Evolutionary conservation across 2,797 vertebrate genomes (phyloP).

Genomic region (Microctenopoma lineatum): DNA sequence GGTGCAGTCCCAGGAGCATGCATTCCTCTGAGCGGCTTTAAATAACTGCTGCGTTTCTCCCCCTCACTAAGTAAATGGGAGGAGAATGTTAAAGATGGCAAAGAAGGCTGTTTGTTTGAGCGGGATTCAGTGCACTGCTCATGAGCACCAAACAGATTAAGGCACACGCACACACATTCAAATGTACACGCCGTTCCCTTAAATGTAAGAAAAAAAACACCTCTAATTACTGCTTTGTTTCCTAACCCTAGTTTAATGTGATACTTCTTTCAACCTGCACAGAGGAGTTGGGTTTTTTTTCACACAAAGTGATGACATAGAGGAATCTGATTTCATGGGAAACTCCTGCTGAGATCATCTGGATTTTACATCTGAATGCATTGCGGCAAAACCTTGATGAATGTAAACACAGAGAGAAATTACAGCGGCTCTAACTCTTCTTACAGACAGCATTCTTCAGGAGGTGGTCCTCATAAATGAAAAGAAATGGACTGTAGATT

Average conservation of each 20-base stretch:
- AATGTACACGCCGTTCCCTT: constrained; percentile 53
- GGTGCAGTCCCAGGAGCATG: constrained; percentile 60
- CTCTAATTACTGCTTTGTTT: constrained; percentile 77
- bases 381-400: constrained; percentile 34
- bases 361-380: constrained; percentile 28
- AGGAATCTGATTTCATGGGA: constrained; percentile 51
- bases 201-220: constrained; percentile 43
- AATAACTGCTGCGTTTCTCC: constrained; percentile 77
- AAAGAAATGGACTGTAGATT: background rate
- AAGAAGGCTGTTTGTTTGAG: constrained; percentile 79
- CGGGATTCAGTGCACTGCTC: constrained; percentile 54
- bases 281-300: constrained; percentile 7
- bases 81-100: constrained; percentile 80
- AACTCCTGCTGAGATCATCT: constrained; percentile 48
- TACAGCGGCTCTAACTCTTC: constrained; percentile 18
- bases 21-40: constrained; percentile 80
- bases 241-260: constrained; percentile 43
- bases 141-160: constrained; percentile 44
- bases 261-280: constrained; percentile 15
- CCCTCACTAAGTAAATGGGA: constrained; percentile 71
- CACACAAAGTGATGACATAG: constrained; percentile 35
- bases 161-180: constrained; percentile 37
- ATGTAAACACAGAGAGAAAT: constrained; percentile 25
- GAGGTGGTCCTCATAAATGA: background rate
- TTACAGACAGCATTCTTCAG: background rate